A percentile compares a stretch with the other conserved stretches of the same genome.
These are phyloP conservation scores for Chrysina gloriosa DNA, from an alignment of 2,888 invertebrate genomes.

Conservation along the genomic window DNA sequence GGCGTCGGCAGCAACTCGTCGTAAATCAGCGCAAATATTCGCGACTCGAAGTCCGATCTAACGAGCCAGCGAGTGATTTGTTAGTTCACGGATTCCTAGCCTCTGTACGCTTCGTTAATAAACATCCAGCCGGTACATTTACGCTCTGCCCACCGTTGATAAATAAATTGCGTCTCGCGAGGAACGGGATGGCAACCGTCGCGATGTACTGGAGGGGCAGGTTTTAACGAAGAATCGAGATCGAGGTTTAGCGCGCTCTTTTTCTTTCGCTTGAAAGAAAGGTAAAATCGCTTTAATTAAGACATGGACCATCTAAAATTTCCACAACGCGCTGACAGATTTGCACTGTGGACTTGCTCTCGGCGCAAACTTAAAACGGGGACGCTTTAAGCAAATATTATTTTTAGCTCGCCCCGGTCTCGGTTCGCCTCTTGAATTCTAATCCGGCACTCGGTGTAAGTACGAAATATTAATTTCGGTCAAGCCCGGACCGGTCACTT, in stretches of 20 bases:
- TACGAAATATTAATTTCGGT: conserved; percentile 62
- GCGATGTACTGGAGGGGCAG: conserved; percentile 51
- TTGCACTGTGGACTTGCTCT: no score
- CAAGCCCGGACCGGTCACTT: conserved; percentile 61
- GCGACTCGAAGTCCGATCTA: conserved; percentile 45
- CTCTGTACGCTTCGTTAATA: conserved; percentile 44
- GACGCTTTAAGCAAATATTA: conserved; percentile 16
- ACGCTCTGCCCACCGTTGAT: conserved; percentile 1
- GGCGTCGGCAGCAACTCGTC: conserved; percentile 14
- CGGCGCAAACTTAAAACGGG: no score
- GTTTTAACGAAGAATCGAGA: conserved; percentile 43
- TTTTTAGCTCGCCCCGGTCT: conserved; percentile 11
- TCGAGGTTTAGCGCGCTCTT: no score
- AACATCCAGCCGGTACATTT: conserved; percentile 19
- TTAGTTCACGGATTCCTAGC: conserved; percentile 49
- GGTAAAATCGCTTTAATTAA: no score
- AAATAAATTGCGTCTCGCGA: conserved; percentile 11
- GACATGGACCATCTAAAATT: no score
- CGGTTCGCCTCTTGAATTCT: neutral
- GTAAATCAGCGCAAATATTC: conserved; percentile 49
- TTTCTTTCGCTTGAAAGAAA: no score
- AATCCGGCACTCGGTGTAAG: conserved; percentile 49
- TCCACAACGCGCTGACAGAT: no score
- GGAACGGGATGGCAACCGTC: neutral
- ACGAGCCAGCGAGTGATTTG: conserved; percentile 52